Evolutionary conservation across 2,888 invertebrate species (phyloP), one percentile per base, ranked within the genome.

Genomic region (Hyalella azteca): DNA sequence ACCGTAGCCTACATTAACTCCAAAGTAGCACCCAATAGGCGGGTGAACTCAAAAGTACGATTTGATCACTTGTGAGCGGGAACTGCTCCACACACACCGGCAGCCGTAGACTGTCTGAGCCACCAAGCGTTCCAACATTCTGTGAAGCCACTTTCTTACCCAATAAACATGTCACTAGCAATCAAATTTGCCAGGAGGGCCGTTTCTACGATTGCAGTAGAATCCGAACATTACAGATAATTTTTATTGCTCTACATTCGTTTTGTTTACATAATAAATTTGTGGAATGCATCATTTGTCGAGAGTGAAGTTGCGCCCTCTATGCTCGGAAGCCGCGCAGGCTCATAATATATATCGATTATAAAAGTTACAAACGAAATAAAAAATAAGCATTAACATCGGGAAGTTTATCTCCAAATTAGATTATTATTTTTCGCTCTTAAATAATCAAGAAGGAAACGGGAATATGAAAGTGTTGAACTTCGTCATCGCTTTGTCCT

Each of bases 321-420:
- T 79, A 81, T 79, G 77, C 80, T 77, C 73, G 77, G 81, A 79
- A 81, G 81, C 66, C 81, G 83, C 83, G 83, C 83, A 83, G 83
- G 83, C 81, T 77, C 83, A 73, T 78, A 83, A 81, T 83, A 83
- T 81, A 81, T 83, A 83, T 83, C 79, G 83, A 83, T 83, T 81
- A 79, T 15, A 45, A 45, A 11, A 45, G 15, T 11, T 11, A n/a
- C n/a, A n/a, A n/a, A n/a, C n/a, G n/a, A n/a, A n/a, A n/a, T n/a
- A n/a, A n/a, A n/a, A n/a, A n/a, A n/a, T n/a, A n/a, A n/a, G n/a
- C n/a, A n/a, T n/a, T n/a, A n/a, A n/a, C n/a, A n/a, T n/a, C n/a
- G n/a, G n/a, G n/a, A n/a, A n/a, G n/a, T n/a, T n/a, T n/a, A n/a
- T n/a, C n/a, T n/a, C n/a, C n/a, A n/a, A n/a, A n/a, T n/a, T n/a